Conservation (phyloP, 2,888 invertebrate species). For the Metalampra italica region DNA sequence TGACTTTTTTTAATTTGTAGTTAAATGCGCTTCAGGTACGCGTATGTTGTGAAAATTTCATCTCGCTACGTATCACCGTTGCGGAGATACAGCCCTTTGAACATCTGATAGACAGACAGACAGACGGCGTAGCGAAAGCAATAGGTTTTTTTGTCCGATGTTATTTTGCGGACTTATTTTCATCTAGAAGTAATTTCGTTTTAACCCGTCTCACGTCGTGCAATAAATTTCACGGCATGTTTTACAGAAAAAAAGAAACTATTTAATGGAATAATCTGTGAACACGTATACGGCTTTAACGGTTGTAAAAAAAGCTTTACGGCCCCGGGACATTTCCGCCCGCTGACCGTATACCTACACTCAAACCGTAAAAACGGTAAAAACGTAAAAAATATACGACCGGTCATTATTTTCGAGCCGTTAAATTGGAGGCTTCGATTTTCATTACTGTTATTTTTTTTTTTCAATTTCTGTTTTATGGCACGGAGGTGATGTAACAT, state of each 20-base stretch:
- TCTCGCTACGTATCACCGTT: no score
- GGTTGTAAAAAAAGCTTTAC: neutral
- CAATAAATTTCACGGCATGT: no score
- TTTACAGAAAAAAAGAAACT: neutral
- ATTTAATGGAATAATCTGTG: neutral
- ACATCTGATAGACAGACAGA: no score
- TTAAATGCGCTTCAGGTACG: no score
- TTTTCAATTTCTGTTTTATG: conserved; percentile 1
- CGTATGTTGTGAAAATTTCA: no score
- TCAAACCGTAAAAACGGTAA: neutral
- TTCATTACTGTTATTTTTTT: conserved; percentile 7
- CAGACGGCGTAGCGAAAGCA: no score
- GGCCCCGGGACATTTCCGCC: neutral
- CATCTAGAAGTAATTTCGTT: no score
- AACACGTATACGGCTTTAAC: neutral
- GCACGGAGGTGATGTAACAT: neutral
- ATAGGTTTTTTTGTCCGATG: no score
- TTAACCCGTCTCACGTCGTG: no score
- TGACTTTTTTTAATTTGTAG: no score
- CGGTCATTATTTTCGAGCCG: conserved; percentile 12
- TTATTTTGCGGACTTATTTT: no score
- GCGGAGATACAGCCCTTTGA: no score
- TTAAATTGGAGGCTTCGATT: conserved; percentile 13
- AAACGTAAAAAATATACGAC: conserved; percentile 12
- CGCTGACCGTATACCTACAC: neutral